Percentiles rank a stretch among this genome's conserved stretches.
Conservation (phyloP, 2,888 invertebrate species). For the Zaprionus bogoriensis region DNA sequence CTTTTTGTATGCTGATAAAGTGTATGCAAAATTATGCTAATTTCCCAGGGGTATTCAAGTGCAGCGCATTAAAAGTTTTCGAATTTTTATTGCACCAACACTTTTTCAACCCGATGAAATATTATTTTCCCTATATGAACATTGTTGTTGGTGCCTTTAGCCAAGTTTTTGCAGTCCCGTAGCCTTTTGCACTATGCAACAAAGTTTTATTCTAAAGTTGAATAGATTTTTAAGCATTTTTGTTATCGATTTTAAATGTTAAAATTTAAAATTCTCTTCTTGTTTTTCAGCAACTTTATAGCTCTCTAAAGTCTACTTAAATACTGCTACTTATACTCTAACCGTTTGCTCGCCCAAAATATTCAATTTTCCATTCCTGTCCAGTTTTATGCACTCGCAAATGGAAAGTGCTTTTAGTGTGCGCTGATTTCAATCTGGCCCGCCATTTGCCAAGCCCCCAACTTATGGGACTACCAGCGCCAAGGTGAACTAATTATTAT, state of each 20-base stretch:
- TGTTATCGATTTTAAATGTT: background rate
- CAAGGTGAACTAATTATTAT: slow-evolving; percentile 40
- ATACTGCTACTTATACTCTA: background rate
- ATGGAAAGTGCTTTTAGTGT: slow-evolving; percentile 1
- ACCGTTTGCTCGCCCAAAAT: background rate
- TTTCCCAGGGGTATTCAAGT: slow-evolving; percentile 66
- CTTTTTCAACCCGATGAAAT: background rate
- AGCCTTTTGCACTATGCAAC: background rate
- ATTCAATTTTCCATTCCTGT: background rate
- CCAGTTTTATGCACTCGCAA: no score
- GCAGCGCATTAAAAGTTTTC: slow-evolving; percentile 58
- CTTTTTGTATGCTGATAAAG: slow-evolving; percentile 43
- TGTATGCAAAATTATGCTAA: slow-evolving; percentile 68
- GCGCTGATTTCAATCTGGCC: slow-evolving; percentile 1
- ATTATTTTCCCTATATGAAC: background rate
- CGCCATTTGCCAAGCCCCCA: background rate
- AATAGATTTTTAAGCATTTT: no score
- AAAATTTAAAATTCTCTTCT: background rate
- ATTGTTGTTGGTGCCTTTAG: background rate
- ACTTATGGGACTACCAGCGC: background rate
- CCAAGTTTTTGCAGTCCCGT: background rate
- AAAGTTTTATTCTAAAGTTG: no score
- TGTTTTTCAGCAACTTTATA: no score
- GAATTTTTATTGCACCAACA: slow-evolving; percentile 39
- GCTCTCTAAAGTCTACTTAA: background rate